A percentile compares a stretch with the other conserved stretches of the same genome.
phyloP scores from a whole-genome alignment of 2,797 vertebrate species.

The Phalanger gymnotis region DNA sequence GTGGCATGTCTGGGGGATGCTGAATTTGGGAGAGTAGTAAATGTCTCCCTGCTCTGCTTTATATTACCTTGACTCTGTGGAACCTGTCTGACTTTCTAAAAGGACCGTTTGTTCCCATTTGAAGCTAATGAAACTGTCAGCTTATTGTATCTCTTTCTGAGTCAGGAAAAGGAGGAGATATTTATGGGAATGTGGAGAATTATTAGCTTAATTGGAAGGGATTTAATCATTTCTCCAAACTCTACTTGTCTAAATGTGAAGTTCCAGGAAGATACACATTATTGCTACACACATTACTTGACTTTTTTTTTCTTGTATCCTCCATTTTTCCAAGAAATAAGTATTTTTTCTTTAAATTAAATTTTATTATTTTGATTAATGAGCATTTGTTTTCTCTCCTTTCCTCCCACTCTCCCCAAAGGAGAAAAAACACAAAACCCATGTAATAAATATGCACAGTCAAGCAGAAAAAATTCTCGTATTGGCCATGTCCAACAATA shows the following conservation, averaged over 20 bases:
- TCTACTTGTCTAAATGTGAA: conserved; percentile 30
- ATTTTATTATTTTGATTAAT: neutral
- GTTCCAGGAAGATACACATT: neutral
- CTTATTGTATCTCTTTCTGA: neutral
- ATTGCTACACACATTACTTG: neutral
- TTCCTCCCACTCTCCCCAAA: neutral
- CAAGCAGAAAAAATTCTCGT: neutral
- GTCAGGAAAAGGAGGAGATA: neutral
- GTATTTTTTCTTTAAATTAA: conserved; percentile 2
- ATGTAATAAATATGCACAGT: neutral
- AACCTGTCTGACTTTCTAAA: neutral
- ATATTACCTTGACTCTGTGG: neutral
- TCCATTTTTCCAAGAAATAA: neutral
- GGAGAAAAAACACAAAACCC: neutral
- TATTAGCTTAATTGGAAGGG: neutral
- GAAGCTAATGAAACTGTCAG: neutral
- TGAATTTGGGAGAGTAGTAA: neutral
- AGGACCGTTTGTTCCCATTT: neutral
- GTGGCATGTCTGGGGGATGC: neutral
- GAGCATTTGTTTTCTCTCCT: neutral
- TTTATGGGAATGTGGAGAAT: conserved; percentile 21
- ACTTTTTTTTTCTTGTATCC: conserved; percentile 25
- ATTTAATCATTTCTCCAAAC: neutral
- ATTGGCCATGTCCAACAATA: neutral
- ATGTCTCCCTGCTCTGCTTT: neutral